A percentile compares a stretch with the other conserved stretches of the same genome.
Conservation (phyloP, 2,797 vertebrate species). For the Bradypus variegatus region DNA sequence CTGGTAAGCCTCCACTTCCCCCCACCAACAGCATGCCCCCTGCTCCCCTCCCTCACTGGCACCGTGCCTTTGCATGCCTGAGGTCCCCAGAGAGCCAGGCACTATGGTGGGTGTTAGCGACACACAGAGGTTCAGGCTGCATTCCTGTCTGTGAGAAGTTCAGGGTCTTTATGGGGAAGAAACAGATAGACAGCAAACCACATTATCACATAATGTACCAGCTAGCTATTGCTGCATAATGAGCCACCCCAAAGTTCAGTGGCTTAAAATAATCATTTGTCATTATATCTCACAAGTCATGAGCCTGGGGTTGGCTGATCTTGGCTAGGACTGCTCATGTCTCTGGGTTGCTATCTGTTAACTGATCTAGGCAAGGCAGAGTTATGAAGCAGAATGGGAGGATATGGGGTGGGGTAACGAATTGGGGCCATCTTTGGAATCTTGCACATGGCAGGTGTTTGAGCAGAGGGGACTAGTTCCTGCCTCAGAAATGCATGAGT, state of each 20-base stretch:
- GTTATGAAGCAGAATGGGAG: background rate
- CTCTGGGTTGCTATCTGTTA: background rate
- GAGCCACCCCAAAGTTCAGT: background rate
- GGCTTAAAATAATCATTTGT: background rate
- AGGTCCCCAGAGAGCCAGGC: background rate
- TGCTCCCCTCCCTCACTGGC: background rate
- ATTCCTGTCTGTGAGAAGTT: background rate
- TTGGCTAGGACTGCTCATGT: background rate
- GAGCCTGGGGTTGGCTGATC: background rate
- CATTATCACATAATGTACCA: background rate
- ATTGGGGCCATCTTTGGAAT: background rate
- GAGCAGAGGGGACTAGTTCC: background rate
- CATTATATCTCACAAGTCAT: background rate
- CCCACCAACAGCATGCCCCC: accelerated
- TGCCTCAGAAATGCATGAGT: background rate
- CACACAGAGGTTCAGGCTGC: background rate
- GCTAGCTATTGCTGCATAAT: background rate
- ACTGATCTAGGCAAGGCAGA: background rate
- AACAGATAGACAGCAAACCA: background rate
- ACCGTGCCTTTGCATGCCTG: background rate
- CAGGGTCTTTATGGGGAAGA: background rate
- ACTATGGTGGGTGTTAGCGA: background rate
- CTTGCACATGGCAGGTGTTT: background rate
- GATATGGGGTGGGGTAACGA: accelerated
- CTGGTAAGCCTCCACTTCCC: conserved; percentile 75